Conservation (phyloP, 2,113 vertebrate species). For the Zapornia atra region DNA sequence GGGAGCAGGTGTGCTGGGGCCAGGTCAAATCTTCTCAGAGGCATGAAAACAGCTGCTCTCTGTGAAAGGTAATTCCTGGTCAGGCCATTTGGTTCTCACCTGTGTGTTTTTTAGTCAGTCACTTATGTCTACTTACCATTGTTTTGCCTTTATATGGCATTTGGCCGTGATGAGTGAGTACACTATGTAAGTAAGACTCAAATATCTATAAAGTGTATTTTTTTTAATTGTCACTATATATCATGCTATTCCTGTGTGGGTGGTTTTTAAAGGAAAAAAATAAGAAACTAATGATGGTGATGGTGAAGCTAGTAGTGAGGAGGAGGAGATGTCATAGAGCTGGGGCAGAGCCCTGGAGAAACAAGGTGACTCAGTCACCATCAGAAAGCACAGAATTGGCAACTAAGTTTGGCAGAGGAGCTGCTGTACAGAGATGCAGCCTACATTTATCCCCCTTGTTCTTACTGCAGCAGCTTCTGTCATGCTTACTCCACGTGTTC, state of each 20-base stretch:
- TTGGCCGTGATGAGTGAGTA: not conserved
- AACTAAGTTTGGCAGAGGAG: not conserved
- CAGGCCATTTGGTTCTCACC: fast-evolving
- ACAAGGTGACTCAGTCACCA: not conserved
- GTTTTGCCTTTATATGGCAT: not conserved
- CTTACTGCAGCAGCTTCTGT: not conserved
- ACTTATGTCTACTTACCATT: not conserved
- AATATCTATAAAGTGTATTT: not conserved
- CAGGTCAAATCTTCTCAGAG: not conserved
- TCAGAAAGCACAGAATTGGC: not conserved
- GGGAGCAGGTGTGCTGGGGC: fast-evolving
- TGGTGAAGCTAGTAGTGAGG: not conserved
- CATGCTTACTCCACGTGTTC: not conserved
- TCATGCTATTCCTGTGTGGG: not conserved
- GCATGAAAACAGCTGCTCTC: not conserved
- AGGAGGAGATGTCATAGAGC: not conserved
- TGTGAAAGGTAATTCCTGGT: not conserved
- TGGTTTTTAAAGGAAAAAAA: not conserved
- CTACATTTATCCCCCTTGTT: not conserved
- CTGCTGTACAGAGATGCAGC: not conserved
- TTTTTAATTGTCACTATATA: not conserved
- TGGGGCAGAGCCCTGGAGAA: not conserved
- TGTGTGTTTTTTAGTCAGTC: not conserved
- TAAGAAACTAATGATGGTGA: not conserved
- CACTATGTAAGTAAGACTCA: not conserved